Percentiles rank a stretch among this genome's conserved stretches.
Evolutionary conservation across 2,797 vertebrate species (phyloP).

Genomic region (Amniataba percoides): DNA sequence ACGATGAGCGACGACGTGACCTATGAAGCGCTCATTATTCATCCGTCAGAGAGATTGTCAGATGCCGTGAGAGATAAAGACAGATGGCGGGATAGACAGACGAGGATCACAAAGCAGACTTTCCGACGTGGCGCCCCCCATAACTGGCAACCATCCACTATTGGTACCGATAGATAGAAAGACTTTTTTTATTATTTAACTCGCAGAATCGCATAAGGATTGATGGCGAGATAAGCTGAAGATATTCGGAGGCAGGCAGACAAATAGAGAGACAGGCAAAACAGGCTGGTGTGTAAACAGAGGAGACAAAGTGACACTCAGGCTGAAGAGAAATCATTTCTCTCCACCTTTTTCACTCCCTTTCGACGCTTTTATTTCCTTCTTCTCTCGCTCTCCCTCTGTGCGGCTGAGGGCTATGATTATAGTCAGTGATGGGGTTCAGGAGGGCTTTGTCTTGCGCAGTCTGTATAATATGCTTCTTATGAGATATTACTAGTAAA

Average conservation of each 20-base stretch:
- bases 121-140: not conserved
- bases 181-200: conserved; percentile 34
- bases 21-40: conserved; percentile 57
- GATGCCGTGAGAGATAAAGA: conserved; percentile 33
- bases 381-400: conserved; percentile 12
- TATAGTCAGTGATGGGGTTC: conserved; percentile 68
- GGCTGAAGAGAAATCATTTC: conserved; percentile 13
- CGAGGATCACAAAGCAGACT: not conserved
- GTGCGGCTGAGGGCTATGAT: conserved; percentile 60
- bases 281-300: conserved; percentile 20
- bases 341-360: conserved; percentile 20
- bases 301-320: conserved; percentile 15
- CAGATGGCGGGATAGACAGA: conserved; percentile 11
- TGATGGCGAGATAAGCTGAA: not conserved
- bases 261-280: not conserved
- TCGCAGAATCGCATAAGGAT: not conserved
- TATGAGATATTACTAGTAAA: conserved; percentile 78
- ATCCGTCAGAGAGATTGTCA: conserved; percentile 52
- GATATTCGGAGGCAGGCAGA: not conserved
- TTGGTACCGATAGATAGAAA: conserved; percentile 7
- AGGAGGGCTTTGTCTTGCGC: conserved; percentile 73
- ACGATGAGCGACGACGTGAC: conserved; percentile 56
- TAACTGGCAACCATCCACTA: conserved; percentile 17
- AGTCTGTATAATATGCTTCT: conserved; percentile 72
- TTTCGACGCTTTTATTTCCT: conserved; percentile 52